Evolutionary conservation across 2,113 vertebrate species (phyloP), one percentile per base, ranked within the genome.

Genomic region (Engraulis encrasicolus): DNA sequence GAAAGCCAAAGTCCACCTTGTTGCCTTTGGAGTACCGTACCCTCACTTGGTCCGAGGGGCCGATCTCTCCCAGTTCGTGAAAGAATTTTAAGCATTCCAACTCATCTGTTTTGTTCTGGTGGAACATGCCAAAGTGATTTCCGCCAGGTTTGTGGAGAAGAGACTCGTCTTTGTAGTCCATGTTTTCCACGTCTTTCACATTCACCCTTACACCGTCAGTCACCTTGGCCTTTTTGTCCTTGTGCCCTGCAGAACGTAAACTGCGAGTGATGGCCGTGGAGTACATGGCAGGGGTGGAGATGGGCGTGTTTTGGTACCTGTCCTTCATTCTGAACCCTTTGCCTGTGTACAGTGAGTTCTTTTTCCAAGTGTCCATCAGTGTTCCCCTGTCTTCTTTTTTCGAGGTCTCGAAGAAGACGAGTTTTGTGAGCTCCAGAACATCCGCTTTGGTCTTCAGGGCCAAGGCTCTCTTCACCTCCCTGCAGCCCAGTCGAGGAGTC

Each of bases 1-100:
- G 78, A 14, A 88, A 90, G 1, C 89, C 86, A 45, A 18, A 90
- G 5, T 90, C 84, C n/a, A 88, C 82, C 27, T 80, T 85, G 52
- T 80, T 81, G 23, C 84, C 79, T 54, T 61, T 85, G 50, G 49
- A 83, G 79, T 90, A 88, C 0, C 14, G 36, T 6, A 83, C 81
- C 9, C 36, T 79, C 34, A 14, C 45, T 19, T 77, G n/a, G 0
- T 20, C 34, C n/a, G n/a, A n/a, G 1, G 37, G 34, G 17, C 9
- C 58, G 5, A 36, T 23, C 15, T 61, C 81, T 23, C 27, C 37
- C 23, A 79, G 20, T 6, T 83, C 54, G n/a, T 84, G 87, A 23
- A 87, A 87, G 54, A 88, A 90, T 9, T 83, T 84, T 1, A 88
- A 82, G 48, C 85, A 87, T 79, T 90, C 85, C 12, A 11, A 9